Base-by-base conservation (phyloP, 1,140 invertebrate genomes). In the Manduca sexta region DNA sequence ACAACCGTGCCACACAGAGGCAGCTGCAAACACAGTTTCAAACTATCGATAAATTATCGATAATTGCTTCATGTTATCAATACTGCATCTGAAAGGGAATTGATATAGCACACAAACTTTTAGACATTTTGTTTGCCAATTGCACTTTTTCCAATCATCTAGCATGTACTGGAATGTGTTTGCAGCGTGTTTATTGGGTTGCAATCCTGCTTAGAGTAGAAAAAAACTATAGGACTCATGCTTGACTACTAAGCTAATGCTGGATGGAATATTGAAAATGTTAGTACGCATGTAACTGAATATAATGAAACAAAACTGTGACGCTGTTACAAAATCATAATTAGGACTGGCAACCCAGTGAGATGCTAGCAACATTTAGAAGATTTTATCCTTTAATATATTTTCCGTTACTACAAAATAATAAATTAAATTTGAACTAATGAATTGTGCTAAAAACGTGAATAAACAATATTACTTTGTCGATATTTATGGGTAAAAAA, bases 1-100 rank as follows among this genome's bases (percentile, higher is more conserved):
- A 15, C 1, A 0, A 10, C 5, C n/a, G 57, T 58, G 74, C 76
- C 79, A 80, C 79, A 74, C 75, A 68, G 69, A 68, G 62, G 56
- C 43, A 57, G 70, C 75, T 81, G 80, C 77, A 76, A 79, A 78
- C 75, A 83, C 69, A 66, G 11, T 41, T n/a, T 21, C 37, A 26
- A 43, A 35, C 45, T n/a, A 21, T 45, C 26, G 12, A 14, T 46
- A 48, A 46, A 49, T 49, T 49, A 21, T 41, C 14, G 43, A 3
- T 17, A 35, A 5, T n/a, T 12, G n/a, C n/a, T n/a, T n/a, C n/a
- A 31, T 26, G 4, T 7, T 26, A 26, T 26, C 21, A 8, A 26
- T 26, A 35, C 49, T n/a, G 17, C 52, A 49, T 57, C 48, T 60
- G 57, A 11, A 51, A 57, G n/a, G 11, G 26, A 49, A 37, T 14